phyloP scores from a whole-genome alignment of 2,797 vertebrate species.

The Myoxocephalus aenaeus region DNA sequence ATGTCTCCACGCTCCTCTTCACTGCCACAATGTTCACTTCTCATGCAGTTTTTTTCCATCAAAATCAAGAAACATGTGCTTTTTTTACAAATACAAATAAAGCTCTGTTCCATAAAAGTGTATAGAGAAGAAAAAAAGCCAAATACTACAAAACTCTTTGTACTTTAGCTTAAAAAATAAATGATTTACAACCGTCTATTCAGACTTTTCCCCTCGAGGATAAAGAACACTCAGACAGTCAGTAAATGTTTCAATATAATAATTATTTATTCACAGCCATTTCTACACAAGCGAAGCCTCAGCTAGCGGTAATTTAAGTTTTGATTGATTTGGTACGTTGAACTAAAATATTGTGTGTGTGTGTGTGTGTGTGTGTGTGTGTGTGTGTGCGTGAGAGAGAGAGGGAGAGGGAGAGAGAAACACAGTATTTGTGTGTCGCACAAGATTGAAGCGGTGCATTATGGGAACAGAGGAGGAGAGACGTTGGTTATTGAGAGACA shows the following conservation, averaged over 20 bases:
- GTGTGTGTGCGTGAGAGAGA: background rate
- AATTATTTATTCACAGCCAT: slow-evolving; percentile 73
- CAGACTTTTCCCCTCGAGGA: too few relatives aligned
- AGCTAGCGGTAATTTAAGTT: slow-evolving; percentile 8
- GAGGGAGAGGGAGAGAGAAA: background rate
- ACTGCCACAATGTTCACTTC: background rate
- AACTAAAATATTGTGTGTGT: slow-evolving; percentile 18
- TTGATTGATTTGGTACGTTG: background rate
- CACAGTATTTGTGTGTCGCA: background rate
- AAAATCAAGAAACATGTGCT: background rate
- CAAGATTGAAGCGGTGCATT: slow-evolving; percentile 29
- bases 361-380: background rate
- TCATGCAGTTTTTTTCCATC: background rate
- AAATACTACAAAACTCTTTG: background rate
- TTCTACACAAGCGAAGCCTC: slow-evolving; percentile 43
- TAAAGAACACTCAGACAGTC: slow-evolving; percentile 28
- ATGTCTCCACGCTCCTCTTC: background rate
- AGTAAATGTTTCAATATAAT: slow-evolving; percentile 45
- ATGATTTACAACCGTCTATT: too few relatives aligned
- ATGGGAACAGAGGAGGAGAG: slow-evolving; percentile 15
- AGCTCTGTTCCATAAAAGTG: background rate
- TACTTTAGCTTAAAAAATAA: background rate
- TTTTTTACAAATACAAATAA: background rate
- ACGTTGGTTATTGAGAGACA: slow-evolving; percentile 15
- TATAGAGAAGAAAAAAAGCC: background rate